Base-by-base conservation (phyloP, 2,797 vertebrate species). In the Cyprinella venusta region DNA sequence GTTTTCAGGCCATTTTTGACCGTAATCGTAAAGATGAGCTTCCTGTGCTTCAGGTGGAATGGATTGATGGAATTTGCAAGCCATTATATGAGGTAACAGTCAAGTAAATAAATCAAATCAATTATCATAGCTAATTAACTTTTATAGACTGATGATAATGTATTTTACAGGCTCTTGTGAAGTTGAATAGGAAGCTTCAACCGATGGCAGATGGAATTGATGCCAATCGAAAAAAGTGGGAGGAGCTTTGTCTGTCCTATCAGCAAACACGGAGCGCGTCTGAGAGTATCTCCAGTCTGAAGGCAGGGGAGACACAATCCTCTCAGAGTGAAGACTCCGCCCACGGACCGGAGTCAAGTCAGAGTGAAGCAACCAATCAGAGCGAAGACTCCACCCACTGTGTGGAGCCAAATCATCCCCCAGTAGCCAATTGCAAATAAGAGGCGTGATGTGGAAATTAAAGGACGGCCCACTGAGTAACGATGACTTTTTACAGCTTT, bases 1-100 rank as follows among this genome's bases (percentile, higher is more conserved):
- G 24, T n/a, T 30, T 63, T 83, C 76, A 96, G 95, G 94, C 95
- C 64, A 96, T 96, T 91, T 96, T 96, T 92, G 95, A 96, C 84
- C 95, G 95, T 19, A 95, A 96, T 89, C 94, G 95, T 63, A 96
- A 95, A 91, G 94, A 96, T 87, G 95, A 96, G 90, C 90, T 96
- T 18, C 94, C 93, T 9, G 92, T 88, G 72, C 90, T 95, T 83
- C 90, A 95, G 88, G 79, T 94, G 75, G 95, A 95, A 87, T 81
- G 87, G 93, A 95, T 95, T 86, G 94, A 95, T 92, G 93, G 91
- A 65, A 96, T 96, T 88, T 89, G 87, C 86, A 94, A 92, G 88
- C 94, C 94, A 8, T 90, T 94, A 69, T 94, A 95, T 87, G 89
- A 96, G 93, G 94, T 95, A 88, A 15, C 64, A 50, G 56, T 48